These are phyloP conservation scores for Eupithecia inturbata DNA, from an alignment of 2,888 invertebrate genomes.

Conservation along the genomic window DNA sequence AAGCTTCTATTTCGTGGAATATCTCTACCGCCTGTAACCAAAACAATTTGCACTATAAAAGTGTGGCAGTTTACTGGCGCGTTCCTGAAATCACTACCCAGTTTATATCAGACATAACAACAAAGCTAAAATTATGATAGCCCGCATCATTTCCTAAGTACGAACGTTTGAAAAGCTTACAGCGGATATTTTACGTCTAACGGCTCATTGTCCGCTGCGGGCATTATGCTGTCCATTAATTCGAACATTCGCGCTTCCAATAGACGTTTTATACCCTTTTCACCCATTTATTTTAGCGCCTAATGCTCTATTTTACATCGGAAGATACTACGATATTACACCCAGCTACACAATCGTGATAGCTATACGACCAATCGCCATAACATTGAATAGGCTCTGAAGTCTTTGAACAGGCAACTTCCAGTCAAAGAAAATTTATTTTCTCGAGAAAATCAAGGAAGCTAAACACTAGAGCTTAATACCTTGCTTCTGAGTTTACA, in stretches of 20 bases:
- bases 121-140: constrained; percentile 36
- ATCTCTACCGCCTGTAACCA: not conserved
- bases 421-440: constrained; percentile 14
- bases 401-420: constrained; percentile 9
- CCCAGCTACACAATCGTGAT: constrained; percentile 29
- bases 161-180: constrained; percentile 49
- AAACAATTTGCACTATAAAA: not conserved
- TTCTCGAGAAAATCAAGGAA: constrained; percentile 9
- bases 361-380: constrained; percentile 27
- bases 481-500: constrained; percentile 11
- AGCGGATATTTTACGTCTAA: constrained; percentile 53
- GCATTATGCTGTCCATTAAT: constrained; percentile 57
- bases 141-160: constrained; percentile 35
- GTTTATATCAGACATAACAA: constrained; percentile 26
- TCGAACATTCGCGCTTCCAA: constrained; percentile 56
- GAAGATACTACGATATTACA: constrained; percentile 36
- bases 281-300: constrained; percentile 50
- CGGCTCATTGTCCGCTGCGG: constrained; percentile 56
- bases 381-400: constrained; percentile 24
- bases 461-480: constrained; percentile 13
- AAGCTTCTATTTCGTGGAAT: not conserved
- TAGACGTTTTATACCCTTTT: constrained; percentile 53
- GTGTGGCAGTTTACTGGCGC: not conserved
- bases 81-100: constrained; percentile 4
- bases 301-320: constrained; percentile 49